Conservation (phyloP, 2,888 invertebrate species). For the Laspeyria flexula region DNA sequence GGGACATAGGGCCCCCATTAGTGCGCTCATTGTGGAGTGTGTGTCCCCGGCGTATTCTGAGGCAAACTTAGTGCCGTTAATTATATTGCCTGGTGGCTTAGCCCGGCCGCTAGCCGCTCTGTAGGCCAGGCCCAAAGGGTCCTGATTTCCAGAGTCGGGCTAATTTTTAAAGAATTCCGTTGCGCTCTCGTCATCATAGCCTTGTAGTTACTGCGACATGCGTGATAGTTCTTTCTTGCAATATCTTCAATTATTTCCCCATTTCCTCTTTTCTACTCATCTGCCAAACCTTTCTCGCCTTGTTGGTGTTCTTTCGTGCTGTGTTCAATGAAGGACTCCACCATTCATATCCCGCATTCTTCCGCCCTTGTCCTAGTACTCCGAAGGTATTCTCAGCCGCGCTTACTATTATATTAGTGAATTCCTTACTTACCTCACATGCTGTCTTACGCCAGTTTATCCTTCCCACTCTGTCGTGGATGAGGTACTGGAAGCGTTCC, state of each 20-base stretch:
- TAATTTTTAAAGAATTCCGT: neutral
- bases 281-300: conserved; percentile 12
- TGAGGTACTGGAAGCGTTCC: conserved; percentile 8
- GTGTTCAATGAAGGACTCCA: conserved; percentile 9
- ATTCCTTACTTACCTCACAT: neutral
- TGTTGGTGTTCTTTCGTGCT: neutral
- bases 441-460: neutral
- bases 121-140: conserved; percentile 41
- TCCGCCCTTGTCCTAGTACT: neutral
- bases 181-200: conserved; percentile 10
- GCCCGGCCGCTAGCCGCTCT: conserved; percentile 26
- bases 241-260: neutral
- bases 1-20: conserved; percentile 41
- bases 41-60: conserved; percentile 14
- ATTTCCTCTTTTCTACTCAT: neutral
- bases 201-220: conserved; percentile 6
- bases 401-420: conserved; percentile 6
- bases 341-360: conserved; percentile 17
- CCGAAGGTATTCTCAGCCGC: neutral
- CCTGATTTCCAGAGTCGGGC: neutral
- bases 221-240: neutral
- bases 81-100: conserved; percentile 27
- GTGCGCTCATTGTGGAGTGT: conserved; percentile 18
- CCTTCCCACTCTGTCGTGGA: neutral
- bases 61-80: conserved; percentile 15